Evolutionary conservation across 2,888 invertebrate genomes (phyloP), one percentile per base, ranked within the genome.

Genomic region (Apamea monoglypha): DNA sequence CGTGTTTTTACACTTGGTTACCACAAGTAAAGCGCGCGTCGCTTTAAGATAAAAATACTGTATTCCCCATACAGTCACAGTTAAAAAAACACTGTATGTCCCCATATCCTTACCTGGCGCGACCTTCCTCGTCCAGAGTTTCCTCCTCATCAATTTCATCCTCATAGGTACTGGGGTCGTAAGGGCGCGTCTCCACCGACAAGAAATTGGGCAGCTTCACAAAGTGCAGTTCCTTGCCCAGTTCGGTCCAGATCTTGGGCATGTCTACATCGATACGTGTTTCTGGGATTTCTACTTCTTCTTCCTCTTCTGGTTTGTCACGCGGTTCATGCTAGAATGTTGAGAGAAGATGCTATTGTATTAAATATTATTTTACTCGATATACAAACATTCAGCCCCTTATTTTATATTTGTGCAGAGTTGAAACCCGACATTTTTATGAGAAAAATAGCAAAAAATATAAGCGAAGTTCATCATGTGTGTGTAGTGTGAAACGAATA

Each of bases 121-220:
- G 97, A 91, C 99, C 99, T 97, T 99, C 99, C 92, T 99, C 99
- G 93, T 99, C 99, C 89, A 99, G 96, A 0, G 99, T 99, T 94
- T 99, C 99, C 94, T 99, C 99, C 90, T 99, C 99, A 92, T 99
- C 99, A 87, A 99, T 99, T 97, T 99, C 99, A 95, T 99, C 99
- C 94, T 99, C 99, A 93, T 99, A 99, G 0, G 99, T 99, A 83
- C 98, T 98, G 0, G 98, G 98, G 93, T 99, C 99, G 92, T 99
- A 99, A 0, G 99, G 99, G 85, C 99, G 97, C 0, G 99, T 99
- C 94, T 99, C 99, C 64, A 99, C 99, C 0, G 99, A 99, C 92
- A 99, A 97, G 95, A 99, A 99, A 96, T 99, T 99, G 4, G 99
- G 99, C 80, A 99, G 96, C 94, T 99, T 99, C 0, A 99, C 99